Percentiles rank a stretch among this genome's conserved stretches.
Evolutionary conservation across 2,113 vertebrate genomes (phyloP).

Genomic region (Eira barbara): DNA sequence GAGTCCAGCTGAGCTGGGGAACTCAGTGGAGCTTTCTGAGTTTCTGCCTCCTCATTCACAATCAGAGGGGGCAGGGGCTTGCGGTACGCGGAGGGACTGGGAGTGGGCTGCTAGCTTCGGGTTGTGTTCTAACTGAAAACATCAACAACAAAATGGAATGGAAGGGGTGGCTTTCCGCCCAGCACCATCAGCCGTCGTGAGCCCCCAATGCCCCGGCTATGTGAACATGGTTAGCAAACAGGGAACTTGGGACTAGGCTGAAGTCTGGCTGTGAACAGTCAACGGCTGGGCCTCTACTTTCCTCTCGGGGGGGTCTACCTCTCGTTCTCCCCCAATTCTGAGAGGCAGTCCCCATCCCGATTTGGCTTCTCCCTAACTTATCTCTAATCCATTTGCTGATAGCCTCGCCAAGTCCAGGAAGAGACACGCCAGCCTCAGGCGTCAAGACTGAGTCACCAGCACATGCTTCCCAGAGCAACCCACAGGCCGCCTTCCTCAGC

Average conservation of each 20-base stretch:
- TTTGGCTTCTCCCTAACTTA: not conserved
- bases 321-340: not conserved
- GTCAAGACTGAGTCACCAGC: not conserved
- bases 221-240: accelerated
- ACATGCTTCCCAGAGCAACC: not conserved
- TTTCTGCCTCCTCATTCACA: not conserved
- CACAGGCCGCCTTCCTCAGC: not conserved
- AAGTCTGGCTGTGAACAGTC: not conserved
- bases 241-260: not conserved
- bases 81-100: not conserved
- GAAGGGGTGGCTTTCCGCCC: not conserved
- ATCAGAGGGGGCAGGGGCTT: not conserved
- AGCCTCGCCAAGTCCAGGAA: not conserved
- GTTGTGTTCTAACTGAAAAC: not conserved
- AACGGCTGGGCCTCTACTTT: not conserved
- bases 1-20: no score
- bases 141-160: not conserved
- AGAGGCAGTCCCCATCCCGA: not conserved
- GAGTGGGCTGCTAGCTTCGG: not conserved
- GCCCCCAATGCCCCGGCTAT: accelerated
- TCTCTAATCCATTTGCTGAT: not conserved
- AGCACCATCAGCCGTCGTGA: not conserved
- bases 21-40: no score
- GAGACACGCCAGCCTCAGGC: not conserved
- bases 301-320: not conserved